Percentiles rank a stretch among this genome's conserved stretches.
These are phyloP conservation scores for Odontocolon sp. DNA, from an alignment of 2,888 invertebrate genomes.

Conservation along the genomic window DNA sequence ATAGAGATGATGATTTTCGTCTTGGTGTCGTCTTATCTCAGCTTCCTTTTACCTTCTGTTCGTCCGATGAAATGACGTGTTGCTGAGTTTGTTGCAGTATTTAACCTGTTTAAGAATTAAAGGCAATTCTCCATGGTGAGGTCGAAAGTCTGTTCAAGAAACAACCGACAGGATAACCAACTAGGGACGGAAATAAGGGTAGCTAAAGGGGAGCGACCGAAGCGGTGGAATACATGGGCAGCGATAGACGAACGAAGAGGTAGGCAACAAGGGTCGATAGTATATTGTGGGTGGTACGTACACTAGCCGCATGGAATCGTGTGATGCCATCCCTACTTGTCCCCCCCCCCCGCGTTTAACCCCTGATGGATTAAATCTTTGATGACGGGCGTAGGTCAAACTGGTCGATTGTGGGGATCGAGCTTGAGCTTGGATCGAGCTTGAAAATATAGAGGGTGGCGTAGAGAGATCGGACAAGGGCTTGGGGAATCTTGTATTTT, in stretches of 20 bases:
- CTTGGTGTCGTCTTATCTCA: neutral
- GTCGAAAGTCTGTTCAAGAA: constrained; percentile 58
- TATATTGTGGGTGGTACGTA: constrained; percentile 57
- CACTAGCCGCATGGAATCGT: constrained; percentile 30
- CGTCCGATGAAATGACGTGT: constrained; percentile 1
- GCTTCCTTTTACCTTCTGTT: neutral
- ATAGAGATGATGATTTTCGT: neutral
- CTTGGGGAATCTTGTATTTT: neutral
- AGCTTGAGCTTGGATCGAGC: constrained; percentile 10
- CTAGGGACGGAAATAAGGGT: constrained; percentile 57
- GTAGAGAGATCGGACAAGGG: constrained; percentile 26
- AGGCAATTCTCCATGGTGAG: constrained; percentile 73
- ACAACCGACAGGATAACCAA: constrained; percentile 47
- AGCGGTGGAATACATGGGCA: constrained; percentile 42
- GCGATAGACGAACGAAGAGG: constrained; percentile 26
- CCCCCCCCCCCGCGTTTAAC: constrained; percentile 50
- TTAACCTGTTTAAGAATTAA: constrained; percentile 74
- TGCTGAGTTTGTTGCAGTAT: constrained; percentile 66
- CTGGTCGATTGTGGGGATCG: constrained; percentile 67
- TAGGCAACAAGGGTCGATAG: constrained; percentile 23
- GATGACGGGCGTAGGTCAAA: constrained; percentile 66
- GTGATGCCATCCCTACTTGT: neutral
- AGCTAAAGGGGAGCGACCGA: constrained; percentile 37
- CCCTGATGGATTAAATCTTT: constrained; percentile 75
- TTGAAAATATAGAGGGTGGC: neutral